phyloP scores from a whole-genome alignment of 2,797 vertebrate genomes.

The Melopsittacus undulatus region DNA sequence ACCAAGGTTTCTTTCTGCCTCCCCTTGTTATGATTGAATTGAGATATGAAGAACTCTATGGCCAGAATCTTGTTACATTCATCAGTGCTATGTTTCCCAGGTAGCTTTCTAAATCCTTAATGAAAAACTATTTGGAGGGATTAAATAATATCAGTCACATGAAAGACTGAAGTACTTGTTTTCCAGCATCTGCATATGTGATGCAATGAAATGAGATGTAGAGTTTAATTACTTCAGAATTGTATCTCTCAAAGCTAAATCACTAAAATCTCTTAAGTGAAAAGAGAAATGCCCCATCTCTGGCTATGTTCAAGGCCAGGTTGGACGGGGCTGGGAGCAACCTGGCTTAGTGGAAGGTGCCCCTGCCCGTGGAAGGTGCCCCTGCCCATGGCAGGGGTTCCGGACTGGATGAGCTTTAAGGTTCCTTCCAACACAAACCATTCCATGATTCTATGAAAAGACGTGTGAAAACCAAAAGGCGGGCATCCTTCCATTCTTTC shows the following conservation, averaged over 20 bases:
- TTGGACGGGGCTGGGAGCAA: neutral
- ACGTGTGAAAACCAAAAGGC: neutral
- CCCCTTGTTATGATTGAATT: neutral
- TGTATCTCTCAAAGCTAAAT: neutral
- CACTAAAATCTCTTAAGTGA: neutral
- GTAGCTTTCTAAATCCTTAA: neutral
- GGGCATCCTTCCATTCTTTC: neutral
- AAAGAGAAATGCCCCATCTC: neutral
- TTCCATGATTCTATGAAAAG: neutral
- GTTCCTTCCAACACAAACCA: neutral
- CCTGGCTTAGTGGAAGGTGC: neutral
- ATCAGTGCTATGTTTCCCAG: neutral
- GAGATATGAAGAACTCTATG: accelerated
- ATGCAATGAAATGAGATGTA: neutral
- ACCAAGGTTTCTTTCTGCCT: neutral
- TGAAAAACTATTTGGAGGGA: neutral
- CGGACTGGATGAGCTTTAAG: neutral
- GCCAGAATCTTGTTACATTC: neutral
- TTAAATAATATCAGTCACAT: neutral
- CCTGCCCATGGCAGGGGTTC: neutral
- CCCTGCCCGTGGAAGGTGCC: neutral
- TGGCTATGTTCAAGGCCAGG: neutral
- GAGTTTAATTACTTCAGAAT: neutral
- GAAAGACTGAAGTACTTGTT: neutral
- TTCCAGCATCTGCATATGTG: neutral